phyloP scores from a whole-genome alignment of 2,888 invertebrate species.

The Coremacera marginata region DNA sequence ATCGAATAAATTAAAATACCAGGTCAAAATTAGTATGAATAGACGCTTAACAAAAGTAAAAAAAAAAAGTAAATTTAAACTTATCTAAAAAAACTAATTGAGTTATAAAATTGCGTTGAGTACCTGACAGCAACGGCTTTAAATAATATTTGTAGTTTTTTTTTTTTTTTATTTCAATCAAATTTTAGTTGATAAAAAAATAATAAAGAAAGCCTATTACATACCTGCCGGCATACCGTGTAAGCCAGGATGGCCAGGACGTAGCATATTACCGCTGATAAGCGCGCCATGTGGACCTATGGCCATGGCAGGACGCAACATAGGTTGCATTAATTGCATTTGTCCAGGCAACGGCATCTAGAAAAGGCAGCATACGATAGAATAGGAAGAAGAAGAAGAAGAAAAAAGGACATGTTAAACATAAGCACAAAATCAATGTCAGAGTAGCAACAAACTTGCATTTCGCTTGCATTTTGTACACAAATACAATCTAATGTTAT shows the following conservation, averaged over 20 bases:
- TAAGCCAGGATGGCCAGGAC: slow-evolving; percentile 60
- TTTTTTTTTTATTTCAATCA: background rate
- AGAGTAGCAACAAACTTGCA: slow-evolving; percentile 31
- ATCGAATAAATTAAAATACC: background rate
- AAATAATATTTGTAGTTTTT: background rate
- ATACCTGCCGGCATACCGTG: slow-evolving; percentile 68
- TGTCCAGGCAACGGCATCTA: slow-evolving; percentile 64
- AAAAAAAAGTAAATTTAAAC: background rate
- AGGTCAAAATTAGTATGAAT: background rate
- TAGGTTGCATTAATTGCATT: slow-evolving; percentile 68
- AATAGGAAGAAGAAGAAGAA: slow-evolving; percentile 31
- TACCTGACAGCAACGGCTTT: background rate
- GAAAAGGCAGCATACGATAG: slow-evolving; percentile 11
- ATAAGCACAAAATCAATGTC: background rate
- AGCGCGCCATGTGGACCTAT: slow-evolving; percentile 66
- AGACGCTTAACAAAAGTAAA: background rate
- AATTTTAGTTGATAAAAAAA: background rate
- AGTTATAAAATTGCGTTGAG: background rate
- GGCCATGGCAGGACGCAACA: slow-evolving; percentile 67
- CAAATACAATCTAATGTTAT: slow-evolving; percentile 37
- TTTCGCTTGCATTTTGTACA: slow-evolving; percentile 37
- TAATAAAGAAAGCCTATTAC: slow-evolving; percentile 38
- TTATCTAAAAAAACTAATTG: background rate
- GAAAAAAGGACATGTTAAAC: slow-evolving; percentile 23
- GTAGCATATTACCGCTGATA: slow-evolving; percentile 67